Evolutionary conservation across 1,140 invertebrate species (phyloP).

Genomic region (Meloidogyne floridensis): DNA sequence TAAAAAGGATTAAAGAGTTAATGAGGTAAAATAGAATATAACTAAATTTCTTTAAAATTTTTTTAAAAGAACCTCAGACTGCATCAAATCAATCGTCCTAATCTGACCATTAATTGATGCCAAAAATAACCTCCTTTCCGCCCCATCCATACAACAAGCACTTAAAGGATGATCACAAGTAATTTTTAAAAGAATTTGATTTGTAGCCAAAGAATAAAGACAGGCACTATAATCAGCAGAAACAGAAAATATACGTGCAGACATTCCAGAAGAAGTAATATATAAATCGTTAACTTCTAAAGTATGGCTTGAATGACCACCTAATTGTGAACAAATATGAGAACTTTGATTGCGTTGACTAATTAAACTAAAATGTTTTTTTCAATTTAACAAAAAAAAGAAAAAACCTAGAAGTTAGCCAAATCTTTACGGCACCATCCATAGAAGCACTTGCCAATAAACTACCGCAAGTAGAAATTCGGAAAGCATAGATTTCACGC

Average conservation of each 20-base stretch:
- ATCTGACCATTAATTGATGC: conserved; percentile 13
- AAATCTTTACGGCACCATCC: conserved; percentile 20
- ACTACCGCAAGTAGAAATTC: conserved; percentile 19
- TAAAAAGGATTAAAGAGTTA: too few relatives aligned
- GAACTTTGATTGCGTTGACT: background rate
- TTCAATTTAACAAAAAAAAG: background rate
- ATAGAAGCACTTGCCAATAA: conserved; percentile 22
- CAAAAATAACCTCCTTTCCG: conserved; percentile 27
- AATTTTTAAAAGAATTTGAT: conserved; percentile 27
- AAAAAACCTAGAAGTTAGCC: conserved; percentile 23
- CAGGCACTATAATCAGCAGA: conserved; percentile 27
- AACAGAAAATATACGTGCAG: conserved; percentile 25
- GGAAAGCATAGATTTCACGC: conserved; percentile 10
- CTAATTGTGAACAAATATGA: background rate
- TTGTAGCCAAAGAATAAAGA: conserved; percentile 27
- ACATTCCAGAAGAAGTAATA: background rate
- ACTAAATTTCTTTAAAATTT: too few relatives aligned
- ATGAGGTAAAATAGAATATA: too few relatives aligned
- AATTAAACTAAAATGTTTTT: background rate
- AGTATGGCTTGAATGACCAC: conserved; percentile 14
- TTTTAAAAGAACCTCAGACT: background rate
- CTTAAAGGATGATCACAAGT: conserved; percentile 24
- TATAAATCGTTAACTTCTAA: conserved; percentile 12
- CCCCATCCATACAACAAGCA: conserved; percentile 30
- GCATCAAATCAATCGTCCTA: conserved; percentile 10